Base-by-base conservation (phyloP, 2,113 vertebrate species). In the Platichthys flesus region DNA sequence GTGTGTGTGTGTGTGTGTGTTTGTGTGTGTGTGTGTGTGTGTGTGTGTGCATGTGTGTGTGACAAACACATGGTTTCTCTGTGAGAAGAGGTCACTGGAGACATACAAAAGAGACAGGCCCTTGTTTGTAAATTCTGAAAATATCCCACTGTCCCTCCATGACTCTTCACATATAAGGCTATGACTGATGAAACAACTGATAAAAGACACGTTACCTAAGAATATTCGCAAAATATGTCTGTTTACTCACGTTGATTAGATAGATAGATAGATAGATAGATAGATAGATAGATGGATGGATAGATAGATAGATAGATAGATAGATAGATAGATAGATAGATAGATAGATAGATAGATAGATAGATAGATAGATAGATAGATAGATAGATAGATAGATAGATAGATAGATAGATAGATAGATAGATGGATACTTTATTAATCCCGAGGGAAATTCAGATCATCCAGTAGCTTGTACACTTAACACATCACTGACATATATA, bases 51-150 rank as follows among this genome's bases (percentile, higher is more conserved):
- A 26, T 72, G 16, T 79, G 70, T 84, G 90, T 86, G 87, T 88
- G 84, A 92, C 81, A 84, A 88, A 89, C 88, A 89, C 87, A 83
- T 91, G 89, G 76, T 89, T 89, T 81, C 47, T 86, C 83, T 81
- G 64, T 23, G 64, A 84, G 79, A 60, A 85, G 84, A 89, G 90
- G 83, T 91, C 88, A 91, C 58, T 60, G 26, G 74, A 83, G 71
- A 85, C 76, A 42, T 52, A 81, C 55, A 84, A 83, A 85, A 84
- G 63, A 86, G 72, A 90, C 28, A 26, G 59, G 76, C 55, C 74
- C 76, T 85, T 85, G 78, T 89, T 84, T 91, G 61, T 79, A 52
- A 79, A 81, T 54, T 84, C 76, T 74, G 56, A 70, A 83, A 84
- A 85, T 83, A 84, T 76, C 63, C 21, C 10, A 35, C 10, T 71